These are phyloP conservation scores for Chironomus striatipennis DNA, from an alignment of 1,140 invertebrate genomes.

Conservation along the genomic window DNA sequence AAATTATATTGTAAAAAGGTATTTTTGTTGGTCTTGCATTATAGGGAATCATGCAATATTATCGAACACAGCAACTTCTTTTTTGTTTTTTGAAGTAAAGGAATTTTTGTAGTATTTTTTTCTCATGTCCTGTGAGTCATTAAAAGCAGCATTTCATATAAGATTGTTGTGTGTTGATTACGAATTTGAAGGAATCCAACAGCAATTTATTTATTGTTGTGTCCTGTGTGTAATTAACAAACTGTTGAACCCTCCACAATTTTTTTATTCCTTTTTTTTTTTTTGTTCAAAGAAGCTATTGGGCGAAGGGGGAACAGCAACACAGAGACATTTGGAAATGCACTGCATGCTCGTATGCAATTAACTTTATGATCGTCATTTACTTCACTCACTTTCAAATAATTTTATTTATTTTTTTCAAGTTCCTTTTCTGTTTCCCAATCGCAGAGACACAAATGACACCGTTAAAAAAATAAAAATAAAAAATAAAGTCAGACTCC, in stretches of 20 bases:
- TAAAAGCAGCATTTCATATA: neutral
- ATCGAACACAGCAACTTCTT: no score
- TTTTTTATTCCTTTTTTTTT: no score
- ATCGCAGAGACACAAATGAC: neutral
- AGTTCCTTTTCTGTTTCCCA: no score
- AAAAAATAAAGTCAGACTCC: slow-evolving; percentile 38
- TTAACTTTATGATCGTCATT: neutral
- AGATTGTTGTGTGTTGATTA: slow-evolving; percentile 21
- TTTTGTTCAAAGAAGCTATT: no score
- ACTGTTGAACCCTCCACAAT: slow-evolving; percentile 13
- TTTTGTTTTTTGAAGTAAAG: no score
- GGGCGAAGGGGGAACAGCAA: neutral
- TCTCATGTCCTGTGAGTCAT: neutral
- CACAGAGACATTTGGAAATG: neutral
- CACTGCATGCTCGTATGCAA: neutral
- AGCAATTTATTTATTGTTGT: neutral
- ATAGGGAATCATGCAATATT: no score
- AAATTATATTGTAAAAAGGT: no score
- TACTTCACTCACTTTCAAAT: neutral
- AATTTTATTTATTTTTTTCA: neutral
- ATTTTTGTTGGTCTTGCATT: neutral
- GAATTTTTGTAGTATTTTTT: neutral
- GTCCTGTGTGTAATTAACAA: slow-evolving; percentile 16
- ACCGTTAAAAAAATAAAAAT: neutral
- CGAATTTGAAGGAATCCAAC: neutral